These are phyloP conservation scores for Ariopsis seemanni DNA, from an alignment of 2,113 vertebrate genomes.

Conservation along the genomic window DNA sequence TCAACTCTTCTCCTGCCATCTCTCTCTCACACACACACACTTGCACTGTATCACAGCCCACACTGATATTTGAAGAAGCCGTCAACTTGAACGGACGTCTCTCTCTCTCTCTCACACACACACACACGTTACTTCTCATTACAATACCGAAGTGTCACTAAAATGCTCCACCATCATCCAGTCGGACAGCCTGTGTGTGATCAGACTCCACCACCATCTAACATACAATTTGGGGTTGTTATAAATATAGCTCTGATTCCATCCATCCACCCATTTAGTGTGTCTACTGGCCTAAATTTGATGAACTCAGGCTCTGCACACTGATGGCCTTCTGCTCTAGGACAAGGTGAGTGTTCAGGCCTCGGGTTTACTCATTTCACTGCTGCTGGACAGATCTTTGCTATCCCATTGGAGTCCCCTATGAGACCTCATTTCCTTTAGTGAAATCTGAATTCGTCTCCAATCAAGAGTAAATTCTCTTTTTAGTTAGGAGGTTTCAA, in stretches of 20 bases:
- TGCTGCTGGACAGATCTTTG: neutral
- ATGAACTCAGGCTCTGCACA: slow-evolving; percentile 9
- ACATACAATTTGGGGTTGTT: slow-evolving; percentile 30
- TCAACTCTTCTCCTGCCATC: slow-evolving; percentile 25
- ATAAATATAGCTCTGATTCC: slow-evolving; percentile 28
- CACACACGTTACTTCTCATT: slow-evolving; percentile 3
- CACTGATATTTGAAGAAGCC: slow-evolving; percentile 20
- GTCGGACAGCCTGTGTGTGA: slow-evolving; percentile 1
- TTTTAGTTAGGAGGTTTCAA: neutral
- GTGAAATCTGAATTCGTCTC: neutral
- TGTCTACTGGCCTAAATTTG: slow-evolving; percentile 11
- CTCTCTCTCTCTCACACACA: neutral
- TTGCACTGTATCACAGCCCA: slow-evolving; percentile 1
- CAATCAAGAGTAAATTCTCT: neutral
- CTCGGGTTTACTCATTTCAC: neutral
- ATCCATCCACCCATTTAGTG: slow-evolving; percentile 1
- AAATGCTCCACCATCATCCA: neutral
- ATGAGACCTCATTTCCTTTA: neutral
- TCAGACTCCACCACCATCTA: slow-evolving; percentile 25
- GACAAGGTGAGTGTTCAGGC: slow-evolving; percentile 12
- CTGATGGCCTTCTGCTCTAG: slow-evolving; percentile 1
- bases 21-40: neutral
- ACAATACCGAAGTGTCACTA: neutral
- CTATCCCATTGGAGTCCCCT: neutral
- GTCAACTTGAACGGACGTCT: slow-evolving; percentile 29